These are phyloP conservation scores for Maccullochella peelii DNA, from an alignment of 2,113 vertebrate genomes.

Conservation along the genomic window DNA sequence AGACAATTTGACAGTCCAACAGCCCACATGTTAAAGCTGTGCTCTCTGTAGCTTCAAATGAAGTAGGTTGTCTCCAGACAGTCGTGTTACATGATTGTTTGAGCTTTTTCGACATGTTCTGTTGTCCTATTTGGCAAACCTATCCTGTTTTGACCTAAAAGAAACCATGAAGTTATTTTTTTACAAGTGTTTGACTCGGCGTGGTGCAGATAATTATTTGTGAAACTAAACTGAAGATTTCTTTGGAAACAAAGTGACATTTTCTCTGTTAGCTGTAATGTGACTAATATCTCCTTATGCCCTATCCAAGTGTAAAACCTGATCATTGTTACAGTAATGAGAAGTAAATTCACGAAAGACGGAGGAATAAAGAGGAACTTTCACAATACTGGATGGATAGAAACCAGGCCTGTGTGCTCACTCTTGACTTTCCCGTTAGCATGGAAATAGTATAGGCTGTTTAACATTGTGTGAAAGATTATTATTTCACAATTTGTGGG, in stretches of 20 bases:
- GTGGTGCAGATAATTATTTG: not conserved
- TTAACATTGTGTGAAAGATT: not conserved
- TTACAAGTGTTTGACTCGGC: not conserved
- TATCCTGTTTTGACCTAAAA: not conserved
- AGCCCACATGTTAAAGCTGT: not conserved
- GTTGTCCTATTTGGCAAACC: not conserved
- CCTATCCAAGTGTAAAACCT: not conserved
- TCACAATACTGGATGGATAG: conserved; percentile 56
- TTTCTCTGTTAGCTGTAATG: not conserved
- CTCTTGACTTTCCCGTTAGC: conserved; percentile 33
- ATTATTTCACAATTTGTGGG: not conserved
- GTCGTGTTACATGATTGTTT: not conserved
- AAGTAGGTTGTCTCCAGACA: not conserved
- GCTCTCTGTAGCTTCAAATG: too few species aligned
- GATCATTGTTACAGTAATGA: not conserved
- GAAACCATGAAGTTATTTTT: not conserved
- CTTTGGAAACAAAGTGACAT: not conserved
- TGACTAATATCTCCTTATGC: not conserved
- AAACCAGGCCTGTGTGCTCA: conserved; percentile 29
- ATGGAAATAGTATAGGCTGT: not conserved
- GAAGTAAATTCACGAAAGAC: conserved; percentile 23
- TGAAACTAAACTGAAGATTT: not conserved
- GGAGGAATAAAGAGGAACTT: conserved; percentile 71
- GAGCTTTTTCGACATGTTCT: not conserved
- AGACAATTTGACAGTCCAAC: not conserved